Evolutionary conservation across 2,888 invertebrate species (phyloP).

Genomic region (Diabrotica balteata): DNA sequence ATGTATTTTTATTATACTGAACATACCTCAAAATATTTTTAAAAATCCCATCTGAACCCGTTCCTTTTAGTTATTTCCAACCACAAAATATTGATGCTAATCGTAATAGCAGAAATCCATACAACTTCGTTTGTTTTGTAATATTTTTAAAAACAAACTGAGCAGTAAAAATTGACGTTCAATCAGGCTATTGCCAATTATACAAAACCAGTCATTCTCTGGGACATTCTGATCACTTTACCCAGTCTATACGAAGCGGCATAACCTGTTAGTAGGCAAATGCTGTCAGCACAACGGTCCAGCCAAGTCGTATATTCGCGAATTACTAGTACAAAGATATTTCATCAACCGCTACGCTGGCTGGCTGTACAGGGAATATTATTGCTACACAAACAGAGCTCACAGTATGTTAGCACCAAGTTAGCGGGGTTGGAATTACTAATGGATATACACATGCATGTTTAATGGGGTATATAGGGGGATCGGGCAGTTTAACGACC

Average conservation of each 20-base stretch:
- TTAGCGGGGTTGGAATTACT: conserved; percentile 56
- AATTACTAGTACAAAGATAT: conserved; percentile 46
- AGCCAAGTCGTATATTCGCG: conserved; percentile 33
- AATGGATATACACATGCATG: conserved; percentile 55
- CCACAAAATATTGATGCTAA: too few species aligned
- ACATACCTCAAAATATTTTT: too few species aligned
- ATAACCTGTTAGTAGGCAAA: conserved; percentile 55
- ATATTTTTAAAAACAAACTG: neutral
- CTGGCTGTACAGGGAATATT: conserved; percentile 45
- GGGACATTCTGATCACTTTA: conserved; percentile 20
- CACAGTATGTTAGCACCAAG: conserved; percentile 55
- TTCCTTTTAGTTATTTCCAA: too few species aligned
- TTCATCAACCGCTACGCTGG: conserved; percentile 33
- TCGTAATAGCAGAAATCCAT: too few species aligned
- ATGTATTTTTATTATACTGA: too few species aligned
- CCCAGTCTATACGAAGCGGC: conserved; percentile 30
- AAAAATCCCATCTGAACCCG: too few species aligned
- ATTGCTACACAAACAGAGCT: conserved; percentile 55
- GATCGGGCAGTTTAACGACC: conserved; percentile 49
- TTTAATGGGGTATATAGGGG: conserved; percentile 52
- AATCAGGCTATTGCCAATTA: conserved; percentile 5
- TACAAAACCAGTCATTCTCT: neutral
- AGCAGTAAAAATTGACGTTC: conserved; percentile 6
- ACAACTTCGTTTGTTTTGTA: too few species aligned
- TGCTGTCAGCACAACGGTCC: conserved; percentile 45